phyloP scores from a whole-genome alignment of 1,140 invertebrate species.

The Contarinia nasturtii region DNA sequence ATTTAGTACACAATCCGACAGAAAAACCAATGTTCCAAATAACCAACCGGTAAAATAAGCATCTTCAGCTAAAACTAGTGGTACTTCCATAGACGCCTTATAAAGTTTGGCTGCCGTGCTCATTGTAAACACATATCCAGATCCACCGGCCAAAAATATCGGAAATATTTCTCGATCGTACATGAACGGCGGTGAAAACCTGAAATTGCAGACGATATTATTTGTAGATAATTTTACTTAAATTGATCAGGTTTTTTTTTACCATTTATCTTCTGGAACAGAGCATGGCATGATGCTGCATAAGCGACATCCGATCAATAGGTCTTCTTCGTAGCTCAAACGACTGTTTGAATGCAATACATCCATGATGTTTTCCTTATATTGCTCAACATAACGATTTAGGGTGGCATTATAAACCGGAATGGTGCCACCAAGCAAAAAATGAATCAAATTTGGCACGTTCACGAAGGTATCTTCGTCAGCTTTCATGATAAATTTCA shows the following conservation, averaged over 20 bases:
- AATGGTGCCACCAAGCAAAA: slow-evolving; percentile 22
- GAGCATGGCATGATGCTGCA: slow-evolving; percentile 50
- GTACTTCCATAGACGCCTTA: slow-evolving; percentile 41
- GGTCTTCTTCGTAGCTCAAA: slow-evolving; percentile 17
- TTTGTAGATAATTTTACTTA: neutral
- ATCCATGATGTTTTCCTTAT: slow-evolving; percentile 7
- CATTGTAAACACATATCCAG: slow-evolving; percentile 61
- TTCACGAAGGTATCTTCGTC: slow-evolving; percentile 77
- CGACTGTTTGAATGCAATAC: no score
- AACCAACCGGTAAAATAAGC: slow-evolving; percentile 62
- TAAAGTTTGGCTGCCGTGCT: slow-evolving; percentile 47
- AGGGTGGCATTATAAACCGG: slow-evolving; percentile 21
- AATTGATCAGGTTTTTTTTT: slow-evolving; percentile 15
- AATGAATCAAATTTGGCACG: slow-evolving; percentile 33
- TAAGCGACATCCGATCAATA: slow-evolving; percentile 52
- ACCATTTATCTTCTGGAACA: slow-evolving; percentile 59
- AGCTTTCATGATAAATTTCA: slow-evolving; percentile 56
- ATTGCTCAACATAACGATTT: slow-evolving; percentile 13
- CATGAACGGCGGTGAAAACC: slow-evolving; percentile 65
- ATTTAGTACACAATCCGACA: no score
- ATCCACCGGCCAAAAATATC: slow-evolving; percentile 70
- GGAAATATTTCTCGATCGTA: slow-evolving; percentile 46
- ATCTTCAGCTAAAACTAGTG: slow-evolving; percentile 64
- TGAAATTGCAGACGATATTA: slow-evolving; percentile 17
- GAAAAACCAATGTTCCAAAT: no score